Conservation (phyloP, 1,140 invertebrate genomes). For the Zaprionus nigranus region DNA sequence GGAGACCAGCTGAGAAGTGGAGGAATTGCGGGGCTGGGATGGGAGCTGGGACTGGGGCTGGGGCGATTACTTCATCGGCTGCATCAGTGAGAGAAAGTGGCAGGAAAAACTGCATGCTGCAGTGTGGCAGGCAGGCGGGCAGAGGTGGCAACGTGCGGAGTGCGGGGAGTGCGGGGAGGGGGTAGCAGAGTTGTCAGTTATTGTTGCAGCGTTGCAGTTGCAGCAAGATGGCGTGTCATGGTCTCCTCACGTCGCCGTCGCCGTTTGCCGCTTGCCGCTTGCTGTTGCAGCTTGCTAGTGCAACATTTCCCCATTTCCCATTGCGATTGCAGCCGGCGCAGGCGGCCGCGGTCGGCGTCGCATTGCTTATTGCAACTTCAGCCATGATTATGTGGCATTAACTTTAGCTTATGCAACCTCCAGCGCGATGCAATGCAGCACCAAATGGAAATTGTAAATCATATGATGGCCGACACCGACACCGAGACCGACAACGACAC, state of each 20-base stretch:
- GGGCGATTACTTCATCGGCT: conserved; percentile 70
- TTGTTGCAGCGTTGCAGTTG: conserved; percentile 17
- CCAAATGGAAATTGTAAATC: conserved; percentile 77
- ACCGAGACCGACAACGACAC: conserved; percentile 1
- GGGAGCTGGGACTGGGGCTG: conserved; percentile 15
- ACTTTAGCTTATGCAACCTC: conserved; percentile 79
- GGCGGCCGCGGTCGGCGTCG: not conserved
- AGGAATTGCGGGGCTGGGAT: not conserved
- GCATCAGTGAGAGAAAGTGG: conserved; percentile 70
- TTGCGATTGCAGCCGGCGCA: conserved; percentile 50
- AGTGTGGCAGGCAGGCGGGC: conserved; percentile 12
- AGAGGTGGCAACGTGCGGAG: conserved; percentile 12
- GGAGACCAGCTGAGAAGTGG: too few relatives aligned
- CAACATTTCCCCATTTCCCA: conserved; percentile 79
- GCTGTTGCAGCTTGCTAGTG: conserved; percentile 16
- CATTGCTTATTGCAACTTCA: conserved; percentile 72
- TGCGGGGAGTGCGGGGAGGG: conserved; percentile 23
- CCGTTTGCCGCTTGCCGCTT: not conserved
- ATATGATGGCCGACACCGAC: conserved; percentile 61
- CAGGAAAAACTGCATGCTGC: conserved; percentile 64
- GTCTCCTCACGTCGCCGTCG: not conserved
- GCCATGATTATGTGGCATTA: conserved; percentile 83
- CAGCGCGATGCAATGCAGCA: conserved; percentile 62
- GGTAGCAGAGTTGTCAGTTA: not conserved
- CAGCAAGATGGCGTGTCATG: conserved; percentile 66